A percentile compares a stretch with the other conserved stretches of the same genome.
Conservation (phyloP, 2,797 vertebrate genomes). For the Coilia nasus region DNA sequence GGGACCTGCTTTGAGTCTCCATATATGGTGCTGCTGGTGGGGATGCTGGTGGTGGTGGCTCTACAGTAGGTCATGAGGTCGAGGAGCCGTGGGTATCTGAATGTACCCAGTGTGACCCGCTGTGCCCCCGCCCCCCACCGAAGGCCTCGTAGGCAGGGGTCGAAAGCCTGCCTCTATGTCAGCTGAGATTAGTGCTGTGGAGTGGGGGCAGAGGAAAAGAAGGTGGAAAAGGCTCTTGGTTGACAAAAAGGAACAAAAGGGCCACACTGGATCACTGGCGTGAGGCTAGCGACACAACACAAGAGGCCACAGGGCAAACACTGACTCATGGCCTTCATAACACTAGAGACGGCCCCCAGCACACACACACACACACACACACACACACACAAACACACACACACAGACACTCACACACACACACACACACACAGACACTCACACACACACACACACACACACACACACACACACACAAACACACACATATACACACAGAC, state of each 20-base stretch:
- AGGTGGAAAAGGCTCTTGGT: neutral
- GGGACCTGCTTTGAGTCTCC: neutral
- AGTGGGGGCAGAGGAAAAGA: neutral
- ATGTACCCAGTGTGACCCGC: neutral
- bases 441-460: constrained; percentile 31
- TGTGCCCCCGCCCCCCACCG: neutral
- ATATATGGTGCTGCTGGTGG: neutral
- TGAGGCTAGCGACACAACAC: neutral
- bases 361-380: neutral
- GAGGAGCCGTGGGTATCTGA: neutral
- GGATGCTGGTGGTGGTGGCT: neutral
- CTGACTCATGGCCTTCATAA: neutral
- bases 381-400: no score
- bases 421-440: no score
- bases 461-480: constrained; percentile 39
- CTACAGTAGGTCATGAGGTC: neutral
- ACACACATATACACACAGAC: neutral
- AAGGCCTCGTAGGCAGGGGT: neutral
- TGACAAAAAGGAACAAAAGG: neutral
- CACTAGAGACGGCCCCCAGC: neutral
- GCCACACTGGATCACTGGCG: neutral
- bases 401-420: no score
- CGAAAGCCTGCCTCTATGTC: neutral
- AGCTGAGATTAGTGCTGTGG: neutral
- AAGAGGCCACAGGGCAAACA: neutral